Evolutionary conservation across 2,797 vertebrate species (phyloP).

Genomic region (Sylvia borin): DNA sequence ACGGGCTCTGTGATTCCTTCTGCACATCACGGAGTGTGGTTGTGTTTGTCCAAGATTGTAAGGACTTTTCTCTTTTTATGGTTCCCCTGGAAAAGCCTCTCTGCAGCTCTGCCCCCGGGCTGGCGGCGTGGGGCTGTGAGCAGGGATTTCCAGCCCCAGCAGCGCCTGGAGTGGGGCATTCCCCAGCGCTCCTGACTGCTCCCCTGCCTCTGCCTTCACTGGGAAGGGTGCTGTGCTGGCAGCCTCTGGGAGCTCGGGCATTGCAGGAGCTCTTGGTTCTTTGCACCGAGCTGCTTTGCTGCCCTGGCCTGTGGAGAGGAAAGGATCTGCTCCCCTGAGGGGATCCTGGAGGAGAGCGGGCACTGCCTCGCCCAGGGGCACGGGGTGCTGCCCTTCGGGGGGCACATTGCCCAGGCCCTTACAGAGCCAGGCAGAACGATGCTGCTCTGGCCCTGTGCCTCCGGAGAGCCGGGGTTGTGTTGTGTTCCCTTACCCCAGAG

Average conservation of each 20-base stretch:
- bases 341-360: not conserved
- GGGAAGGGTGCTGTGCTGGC: too few species aligned
- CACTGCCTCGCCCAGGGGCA: too few species aligned
- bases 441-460: not conserved
- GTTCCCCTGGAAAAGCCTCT: not conserved
- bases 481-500: not conserved
- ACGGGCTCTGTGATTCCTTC: not conserved
- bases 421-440: too few species aligned
- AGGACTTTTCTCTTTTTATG: not conserved
- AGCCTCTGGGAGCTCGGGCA: too few species aligned
- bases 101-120: not conserved
- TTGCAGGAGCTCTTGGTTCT: too few species aligned
- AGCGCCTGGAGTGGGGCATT: too few species aligned
- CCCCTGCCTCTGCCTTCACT: too few species aligned
- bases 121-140: too few species aligned
- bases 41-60: not conserved
- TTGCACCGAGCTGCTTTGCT: too few species aligned
- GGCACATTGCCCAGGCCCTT: not conserved
- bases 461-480: rapidly evolving
- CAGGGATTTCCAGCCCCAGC: too few species aligned
- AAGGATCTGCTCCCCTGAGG: not conserved
- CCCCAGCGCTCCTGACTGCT: too few species aligned
- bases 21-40: not conserved
- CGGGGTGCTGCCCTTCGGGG: not conserved
- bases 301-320: too few species aligned